Conservation (phyloP, 2,888 invertebrate genomes). For the Drosophila percnosoma region DNA sequence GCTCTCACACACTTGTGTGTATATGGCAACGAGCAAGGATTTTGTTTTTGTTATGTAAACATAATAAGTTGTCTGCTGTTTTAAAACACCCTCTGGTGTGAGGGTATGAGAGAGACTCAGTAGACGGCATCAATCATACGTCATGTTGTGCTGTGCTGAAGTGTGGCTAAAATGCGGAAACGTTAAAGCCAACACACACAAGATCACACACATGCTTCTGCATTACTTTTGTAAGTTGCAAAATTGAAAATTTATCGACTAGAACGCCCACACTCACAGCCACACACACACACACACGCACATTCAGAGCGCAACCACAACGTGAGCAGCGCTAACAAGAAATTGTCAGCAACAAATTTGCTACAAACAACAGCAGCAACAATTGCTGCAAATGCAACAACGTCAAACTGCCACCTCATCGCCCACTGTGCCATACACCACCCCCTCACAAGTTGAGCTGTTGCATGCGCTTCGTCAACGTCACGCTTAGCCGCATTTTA, state of each 20-base stretch:
- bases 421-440: slow-evolving; percentile 16
- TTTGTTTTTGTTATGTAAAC: slow-evolving; percentile 61
- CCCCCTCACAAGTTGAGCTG: slow-evolving; percentile 65
- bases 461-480: slow-evolving; percentile 77
- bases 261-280: slow-evolving; percentile 51
- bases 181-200: slow-evolving; percentile 49
- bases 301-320: slow-evolving; percentile 53
- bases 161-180: slow-evolving; percentile 76
- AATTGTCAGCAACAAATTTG: slow-evolving; percentile 77
- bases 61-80: slow-evolving; percentile 57
- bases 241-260: slow-evolving; percentile 80
- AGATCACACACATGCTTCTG: neutral
- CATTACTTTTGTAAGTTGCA: slow-evolving; percentile 42
- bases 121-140: slow-evolving; percentile 78
- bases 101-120: slow-evolving; percentile 2
- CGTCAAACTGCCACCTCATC: slow-evolving; percentile 56
- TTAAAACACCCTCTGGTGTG: slow-evolving; percentile 6
- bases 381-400: slow-evolving; percentile 39
- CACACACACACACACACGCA: slow-evolving; percentile 19
- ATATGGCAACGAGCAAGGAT: slow-evolving; percentile 10
- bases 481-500: slow-evolving; percentile 76
- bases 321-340: slow-evolving; percentile 65
- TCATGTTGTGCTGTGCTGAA: slow-evolving; percentile 68
- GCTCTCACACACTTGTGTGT: slow-evolving; percentile 1
- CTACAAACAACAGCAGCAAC: slow-evolving; percentile 34